Conservation (phyloP, 2,113 vertebrate species). For the Nothobranchius furzeri region DNA sequence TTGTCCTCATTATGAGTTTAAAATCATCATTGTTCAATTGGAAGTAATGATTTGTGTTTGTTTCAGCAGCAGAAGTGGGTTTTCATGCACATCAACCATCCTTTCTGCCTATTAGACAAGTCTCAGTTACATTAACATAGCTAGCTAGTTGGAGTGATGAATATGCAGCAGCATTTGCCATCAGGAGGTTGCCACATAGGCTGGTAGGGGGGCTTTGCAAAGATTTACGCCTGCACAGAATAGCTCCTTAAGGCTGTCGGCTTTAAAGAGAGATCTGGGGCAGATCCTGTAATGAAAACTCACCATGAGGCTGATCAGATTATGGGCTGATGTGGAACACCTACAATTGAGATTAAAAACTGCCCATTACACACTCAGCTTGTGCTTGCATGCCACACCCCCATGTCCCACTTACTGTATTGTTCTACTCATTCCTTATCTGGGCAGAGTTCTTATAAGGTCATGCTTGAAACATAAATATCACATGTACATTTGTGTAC, state of each 20-base stretch:
- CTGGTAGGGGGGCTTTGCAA: constrained; percentile 44
- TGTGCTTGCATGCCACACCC: constrained; percentile 20
- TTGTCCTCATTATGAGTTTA: background rate
- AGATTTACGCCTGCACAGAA: constrained; percentile 33
- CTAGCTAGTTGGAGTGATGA: constrained; percentile 49
- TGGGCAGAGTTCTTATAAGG: constrained; percentile 40
- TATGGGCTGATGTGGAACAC: constrained; percentile 66
- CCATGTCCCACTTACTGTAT: constrained; percentile 48
- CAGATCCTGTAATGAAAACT: constrained; percentile 65
- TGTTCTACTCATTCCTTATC: constrained; percentile 42
- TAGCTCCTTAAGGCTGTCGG: constrained; percentile 49
- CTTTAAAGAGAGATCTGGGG: constrained; percentile 64
- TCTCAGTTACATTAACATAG: constrained; percentile 21
- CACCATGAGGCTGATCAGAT: constrained; percentile 70
- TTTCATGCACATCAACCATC: constrained; percentile 45
- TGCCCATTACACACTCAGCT: constrained; percentile 66
- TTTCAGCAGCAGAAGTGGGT: constrained; percentile 26
- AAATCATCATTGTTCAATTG: constrained; percentile 7
- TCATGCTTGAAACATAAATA: constrained; percentile 52
- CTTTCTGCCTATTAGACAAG: constrained; percentile 35
- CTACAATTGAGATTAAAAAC: constrained; percentile 71
- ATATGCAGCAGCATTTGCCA: constrained; percentile 55
- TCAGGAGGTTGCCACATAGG: constrained; percentile 35
- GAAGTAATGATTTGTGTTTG: constrained; percentile 4
- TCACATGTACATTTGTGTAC: constrained; percentile 26